Conservation (phyloP, 2,113 vertebrate species). For the Athene noctua region DNA sequence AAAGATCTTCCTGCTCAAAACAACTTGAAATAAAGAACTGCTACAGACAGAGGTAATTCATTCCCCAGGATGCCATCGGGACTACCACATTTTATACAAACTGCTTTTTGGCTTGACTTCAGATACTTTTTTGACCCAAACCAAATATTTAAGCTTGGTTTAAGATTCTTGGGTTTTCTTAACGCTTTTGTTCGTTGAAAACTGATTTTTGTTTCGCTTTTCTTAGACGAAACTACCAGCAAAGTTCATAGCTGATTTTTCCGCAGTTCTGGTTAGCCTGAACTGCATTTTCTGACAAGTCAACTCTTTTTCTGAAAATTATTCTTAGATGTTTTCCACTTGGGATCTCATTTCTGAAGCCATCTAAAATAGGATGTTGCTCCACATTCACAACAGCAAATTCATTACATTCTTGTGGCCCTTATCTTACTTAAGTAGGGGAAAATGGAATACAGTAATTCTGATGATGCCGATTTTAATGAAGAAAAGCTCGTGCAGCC, state of each 20-base stretch:
- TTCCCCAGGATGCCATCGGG: not conserved
- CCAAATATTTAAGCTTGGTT: not conserved
- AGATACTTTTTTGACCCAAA: not conserved
- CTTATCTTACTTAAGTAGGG: not conserved
- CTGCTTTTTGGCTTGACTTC: not conserved
- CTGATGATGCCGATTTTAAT: not conserved
- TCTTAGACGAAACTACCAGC: not conserved
- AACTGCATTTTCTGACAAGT: not conserved
- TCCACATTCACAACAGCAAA: not conserved
- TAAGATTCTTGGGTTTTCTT: not conserved
- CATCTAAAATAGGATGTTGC: not conserved
- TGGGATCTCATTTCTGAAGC: not conserved
- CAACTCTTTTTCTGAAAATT: not conserved
- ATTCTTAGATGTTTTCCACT: constrained; percentile 1
- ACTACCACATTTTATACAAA: not conserved
- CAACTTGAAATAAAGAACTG: not conserved
- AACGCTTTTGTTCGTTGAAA: not conserved
- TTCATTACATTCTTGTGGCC: not conserved
- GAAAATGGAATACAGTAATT: not conserved
- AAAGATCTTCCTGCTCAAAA: not conserved
- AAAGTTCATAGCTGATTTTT: not conserved
- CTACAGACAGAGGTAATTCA: not conserved
- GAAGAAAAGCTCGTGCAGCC: not conserved
- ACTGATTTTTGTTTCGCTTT: not conserved
- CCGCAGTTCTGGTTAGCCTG: not conserved